These are phyloP conservation scores for Cricetomys ansorgei DNA, from an alignment of 2,113 vertebrate genomes.

Conservation along the genomic window DNA sequence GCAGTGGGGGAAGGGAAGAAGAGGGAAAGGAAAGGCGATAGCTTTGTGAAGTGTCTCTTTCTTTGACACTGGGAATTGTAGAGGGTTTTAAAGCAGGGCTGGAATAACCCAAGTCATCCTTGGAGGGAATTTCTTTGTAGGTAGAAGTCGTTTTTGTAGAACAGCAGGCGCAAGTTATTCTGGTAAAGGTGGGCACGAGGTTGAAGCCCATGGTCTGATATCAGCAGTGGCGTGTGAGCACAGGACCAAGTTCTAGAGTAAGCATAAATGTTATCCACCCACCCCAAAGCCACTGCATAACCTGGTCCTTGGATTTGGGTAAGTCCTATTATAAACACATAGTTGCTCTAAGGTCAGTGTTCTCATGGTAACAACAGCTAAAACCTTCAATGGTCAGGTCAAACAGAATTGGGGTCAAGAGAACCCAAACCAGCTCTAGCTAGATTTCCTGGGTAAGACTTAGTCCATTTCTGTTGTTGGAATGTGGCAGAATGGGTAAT, in stretches of 20 bases:
- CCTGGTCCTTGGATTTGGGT: not conserved
- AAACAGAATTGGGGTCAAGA: not conserved
- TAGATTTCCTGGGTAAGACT: not conserved
- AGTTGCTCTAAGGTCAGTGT: not conserved
- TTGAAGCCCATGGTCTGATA: not conserved
- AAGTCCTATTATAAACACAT: not conserved
- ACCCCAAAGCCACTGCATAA: not conserved
- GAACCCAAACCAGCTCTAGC: not conserved
- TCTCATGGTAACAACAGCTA: not conserved
- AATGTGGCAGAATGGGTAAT: not conserved
- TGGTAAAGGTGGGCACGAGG: not conserved
- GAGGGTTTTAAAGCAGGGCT: not conserved
- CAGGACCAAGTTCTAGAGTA: not conserved
- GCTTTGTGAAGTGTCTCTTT: not conserved
- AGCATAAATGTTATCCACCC: not conserved
- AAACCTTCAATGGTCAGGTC: not conserved
- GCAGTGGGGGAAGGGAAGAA: not conserved
- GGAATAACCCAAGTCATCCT: not conserved
- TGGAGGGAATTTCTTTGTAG: not conserved
- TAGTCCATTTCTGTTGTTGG: not conserved
- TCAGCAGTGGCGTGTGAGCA: not conserved
- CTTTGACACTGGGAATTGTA: not conserved
- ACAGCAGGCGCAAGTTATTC: not conserved
- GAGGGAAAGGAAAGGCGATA: not conserved
- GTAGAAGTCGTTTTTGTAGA: not conserved